phyloP scores from a whole-genome alignment of 2,113 vertebrate species.

The Cygnus atratus region DNA sequence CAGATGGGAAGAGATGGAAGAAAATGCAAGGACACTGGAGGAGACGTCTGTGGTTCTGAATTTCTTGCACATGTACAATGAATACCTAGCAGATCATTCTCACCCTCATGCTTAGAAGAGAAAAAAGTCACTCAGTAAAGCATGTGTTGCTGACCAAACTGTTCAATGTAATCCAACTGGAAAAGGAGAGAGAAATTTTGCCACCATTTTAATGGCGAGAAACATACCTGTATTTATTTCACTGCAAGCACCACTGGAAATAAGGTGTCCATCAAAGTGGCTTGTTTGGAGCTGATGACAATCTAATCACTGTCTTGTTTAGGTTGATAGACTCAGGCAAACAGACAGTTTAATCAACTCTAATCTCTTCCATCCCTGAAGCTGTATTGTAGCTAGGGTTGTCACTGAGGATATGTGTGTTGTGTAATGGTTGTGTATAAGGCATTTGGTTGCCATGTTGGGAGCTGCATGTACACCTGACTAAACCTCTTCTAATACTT shows the following conservation, averaged over 20 bases:
- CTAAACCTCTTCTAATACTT: background rate
- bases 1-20: background rate
- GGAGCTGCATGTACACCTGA: background rate
- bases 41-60: background rate
- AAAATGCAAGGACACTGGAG: background rate
- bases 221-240: conserved; percentile 57
- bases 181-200: conserved; percentile 35
- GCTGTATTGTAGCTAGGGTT: background rate
- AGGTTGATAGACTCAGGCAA: background rate
- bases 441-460: background rate
- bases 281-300: background rate
- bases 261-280: conserved; percentile 48
- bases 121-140: background rate
- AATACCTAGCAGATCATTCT: background rate
- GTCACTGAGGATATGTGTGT: background rate
- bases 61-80: background rate
- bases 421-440: background rate
- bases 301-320: background rate
- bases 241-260: conserved; percentile 25
- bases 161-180: background rate
- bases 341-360: conserved; percentile 32
- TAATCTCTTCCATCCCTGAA: conserved; percentile 48
- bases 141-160: background rate
- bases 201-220: conserved; percentile 27
- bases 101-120: background rate